Evolutionary conservation across 2,888 invertebrate species (phyloP).

Genomic region (Apamea monoglypha): DNA sequence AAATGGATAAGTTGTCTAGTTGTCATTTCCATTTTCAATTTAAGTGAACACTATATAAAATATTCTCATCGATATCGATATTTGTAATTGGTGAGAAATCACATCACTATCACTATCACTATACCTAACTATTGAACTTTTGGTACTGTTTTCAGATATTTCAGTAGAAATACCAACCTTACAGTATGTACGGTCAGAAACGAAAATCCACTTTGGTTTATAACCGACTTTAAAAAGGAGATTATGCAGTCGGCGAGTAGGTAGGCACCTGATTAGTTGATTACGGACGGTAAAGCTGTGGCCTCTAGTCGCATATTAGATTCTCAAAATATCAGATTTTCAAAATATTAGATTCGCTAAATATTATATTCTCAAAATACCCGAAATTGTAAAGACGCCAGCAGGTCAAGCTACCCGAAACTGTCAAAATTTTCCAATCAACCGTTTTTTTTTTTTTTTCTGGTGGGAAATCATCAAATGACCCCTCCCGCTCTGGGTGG

Average conservation of each 20-base stretch:
- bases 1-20: background rate
- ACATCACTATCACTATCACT: conserved; percentile 37
- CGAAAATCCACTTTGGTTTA: background rate
- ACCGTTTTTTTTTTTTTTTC: no score
- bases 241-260: background rate
- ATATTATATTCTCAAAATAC: no score
- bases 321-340: no score
- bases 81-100: conserved; percentile 3
- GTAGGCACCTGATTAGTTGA: background rate
- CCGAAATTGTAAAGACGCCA: no score
- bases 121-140: conserved; percentile 9
- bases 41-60: background rate
- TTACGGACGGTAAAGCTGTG: background rate
- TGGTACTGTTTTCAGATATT: conserved; percentile 24
- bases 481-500: no score
- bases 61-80: conserved; percentile 37
- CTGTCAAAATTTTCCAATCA: no score
- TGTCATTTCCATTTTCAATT: background rate
- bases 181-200: conserved; percentile 3
- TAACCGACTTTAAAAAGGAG: background rate
- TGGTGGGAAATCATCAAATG: no score
- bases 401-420: no score
- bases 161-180: background rate
- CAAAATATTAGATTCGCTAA: no score
- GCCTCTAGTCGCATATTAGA: no score